Percentiles rank a stretch among this genome's conserved stretches.
These are phyloP conservation scores for Mustela lutreola DNA, from an alignment of 2,113 vertebrate species.

Conservation along the genomic window DNA sequence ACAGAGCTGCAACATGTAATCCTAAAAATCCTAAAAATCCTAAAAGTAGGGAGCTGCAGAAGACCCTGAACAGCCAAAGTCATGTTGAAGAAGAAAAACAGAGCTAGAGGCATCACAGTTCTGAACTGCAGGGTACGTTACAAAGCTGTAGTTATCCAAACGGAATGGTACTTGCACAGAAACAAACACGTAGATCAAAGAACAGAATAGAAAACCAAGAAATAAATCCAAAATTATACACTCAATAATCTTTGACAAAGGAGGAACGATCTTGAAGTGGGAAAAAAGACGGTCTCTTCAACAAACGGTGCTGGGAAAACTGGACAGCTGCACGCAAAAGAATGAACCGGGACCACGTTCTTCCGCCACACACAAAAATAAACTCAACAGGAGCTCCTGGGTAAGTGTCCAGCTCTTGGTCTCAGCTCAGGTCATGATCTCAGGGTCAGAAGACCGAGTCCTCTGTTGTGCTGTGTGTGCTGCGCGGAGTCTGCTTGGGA, in stretches of 20 bases:
- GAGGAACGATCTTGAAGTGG: neutral
- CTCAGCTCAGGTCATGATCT: neutral
- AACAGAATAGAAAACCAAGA: neutral
- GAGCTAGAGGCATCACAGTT: neutral
- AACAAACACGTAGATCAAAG: neutral
- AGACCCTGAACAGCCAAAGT: neutral
- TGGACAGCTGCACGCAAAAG: neutral
- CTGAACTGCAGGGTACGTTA: neutral
- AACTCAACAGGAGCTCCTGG: neutral
- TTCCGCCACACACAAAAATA: neutral
- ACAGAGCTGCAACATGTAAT: too few relatives aligned
- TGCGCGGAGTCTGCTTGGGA: rapidly evolving
- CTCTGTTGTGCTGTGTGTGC: neutral
- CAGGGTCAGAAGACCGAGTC: neutral
- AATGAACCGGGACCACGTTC: neutral
- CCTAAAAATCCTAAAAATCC: neutral
- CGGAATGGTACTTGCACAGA: neutral
- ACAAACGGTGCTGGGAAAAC: neutral
- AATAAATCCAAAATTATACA: neutral
- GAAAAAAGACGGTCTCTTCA: neutral
- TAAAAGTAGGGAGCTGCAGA: neutral
- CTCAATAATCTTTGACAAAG: neutral
- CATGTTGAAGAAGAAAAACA: neutral
- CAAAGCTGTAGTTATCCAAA: neutral
- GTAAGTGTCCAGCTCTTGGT: neutral